These are phyloP conservation scores for Watsonalla binaria DNA, from an alignment of 2,888 invertebrate genomes.

Conservation along the genomic window DNA sequence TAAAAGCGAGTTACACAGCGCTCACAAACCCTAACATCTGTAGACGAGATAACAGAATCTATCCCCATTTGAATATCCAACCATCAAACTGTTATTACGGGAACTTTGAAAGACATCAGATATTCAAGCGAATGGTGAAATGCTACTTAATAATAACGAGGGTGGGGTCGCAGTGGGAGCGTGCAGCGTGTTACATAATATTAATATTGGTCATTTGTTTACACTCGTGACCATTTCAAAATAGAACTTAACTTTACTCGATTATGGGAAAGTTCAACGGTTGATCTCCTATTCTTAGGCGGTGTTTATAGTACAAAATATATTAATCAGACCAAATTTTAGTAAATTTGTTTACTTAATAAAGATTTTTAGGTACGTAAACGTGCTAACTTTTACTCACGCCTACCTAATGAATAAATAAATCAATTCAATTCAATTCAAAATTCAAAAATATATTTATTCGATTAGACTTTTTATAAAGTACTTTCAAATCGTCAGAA, in stretches of 20 bases:
- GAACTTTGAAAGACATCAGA: conserved; percentile 28
- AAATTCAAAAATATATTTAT: no score
- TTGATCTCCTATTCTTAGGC: no score
- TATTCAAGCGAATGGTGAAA: conserved; percentile 24
- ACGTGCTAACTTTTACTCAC: no score
- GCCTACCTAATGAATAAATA: no score
- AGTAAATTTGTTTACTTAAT: no score
- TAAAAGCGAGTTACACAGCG: neutral
- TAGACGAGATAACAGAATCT: conserved; percentile 5
- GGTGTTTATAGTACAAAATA: no score
- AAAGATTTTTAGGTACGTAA: no score
- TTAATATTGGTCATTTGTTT: neutral
- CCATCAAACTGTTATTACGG: conserved; percentile 35
- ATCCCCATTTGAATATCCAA: conserved; percentile 14
- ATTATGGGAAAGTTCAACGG: no score
- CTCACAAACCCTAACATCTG: neutral
- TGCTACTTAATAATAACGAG: conserved; percentile 3
- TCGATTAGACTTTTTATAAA: no score
- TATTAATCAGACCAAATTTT: no score
- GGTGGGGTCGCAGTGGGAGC: conserved; percentile 1
- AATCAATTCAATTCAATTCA: no score
- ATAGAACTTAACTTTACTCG: neutral
- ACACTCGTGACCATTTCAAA: neutral
- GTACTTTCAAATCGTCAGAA: no score
- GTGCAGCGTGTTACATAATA: neutral